Base-by-base conservation (phyloP, 30 jellyfish, hydroid and myxozoan species). In the Euphysa ruthae region DNA sequence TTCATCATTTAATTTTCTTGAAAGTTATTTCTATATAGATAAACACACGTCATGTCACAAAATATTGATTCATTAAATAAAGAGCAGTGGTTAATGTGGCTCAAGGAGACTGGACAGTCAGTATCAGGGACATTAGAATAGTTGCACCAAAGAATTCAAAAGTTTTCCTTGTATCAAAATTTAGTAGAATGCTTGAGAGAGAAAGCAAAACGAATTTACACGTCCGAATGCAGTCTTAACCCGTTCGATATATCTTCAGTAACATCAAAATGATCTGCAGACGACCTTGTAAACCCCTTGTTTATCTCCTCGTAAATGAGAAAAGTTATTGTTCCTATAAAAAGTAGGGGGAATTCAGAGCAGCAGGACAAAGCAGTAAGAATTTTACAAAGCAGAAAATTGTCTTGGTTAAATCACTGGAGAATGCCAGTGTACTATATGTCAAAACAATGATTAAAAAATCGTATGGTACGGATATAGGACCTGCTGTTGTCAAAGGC, bases 381-480 rank as follows among this genome's bases (percentile, higher is more conserved):
- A 38, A 38, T 38, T 12, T n/a, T 38, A n/a, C 52, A 38, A n/a
- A 38, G 52, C 52, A 38, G 52, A 8, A 38, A 65, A 44, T 65
- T 43, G 74, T 35, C 0, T 65, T 27, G 20, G 71, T 65, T 5
- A 65, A 65, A 65, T 15, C 78, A 6, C 49, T 43, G 0, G 20
- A 35, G 10, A n/a, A 65, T 0, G 7, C 12, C 1, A 29, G 35
- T 7, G 51, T 4, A 5, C 31, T 10, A 14, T 61, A 14, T 61
- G 71, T 65, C n/a, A 65, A 65, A 22, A 72, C 78, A n/a, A 5
- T 65, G 49, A 43, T 65, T 7, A 42, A 20, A 65, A 65, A 65
- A 22, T 65, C 71, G 0, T 65, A 65, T 65, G 78, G 78, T 43
- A 35, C 32, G 21, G 42, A 35, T 33, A 4, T 55, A n/a, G 26